These are phyloP conservation scores for Oscheius myriophilus DNA, from an alignment of 2,888 invertebrate genomes.

Conservation along the genomic window DNA sequence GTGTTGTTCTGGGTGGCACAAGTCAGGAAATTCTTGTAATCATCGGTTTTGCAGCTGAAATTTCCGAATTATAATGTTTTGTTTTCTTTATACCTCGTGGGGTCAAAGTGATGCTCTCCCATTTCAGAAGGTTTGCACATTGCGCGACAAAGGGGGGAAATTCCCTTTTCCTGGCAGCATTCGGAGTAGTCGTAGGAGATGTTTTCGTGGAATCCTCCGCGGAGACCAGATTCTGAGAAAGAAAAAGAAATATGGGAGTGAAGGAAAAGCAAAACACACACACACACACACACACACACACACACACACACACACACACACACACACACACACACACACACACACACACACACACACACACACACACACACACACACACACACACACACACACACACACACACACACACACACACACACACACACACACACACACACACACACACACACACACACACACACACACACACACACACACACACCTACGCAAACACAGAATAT, in stretches of 20 bases:
- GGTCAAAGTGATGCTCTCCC: conserved; percentile 66
- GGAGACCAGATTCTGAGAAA: conserved; percentile 64
- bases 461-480: too few relatives aligned
- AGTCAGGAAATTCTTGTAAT: conserved; percentile 67
- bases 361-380: too few relatives aligned
- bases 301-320: too few relatives aligned
- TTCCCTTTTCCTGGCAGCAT: conserved; percentile 84
- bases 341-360: too few relatives aligned
- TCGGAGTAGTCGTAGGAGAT: conserved; percentile 72
- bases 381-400: too few relatives aligned
- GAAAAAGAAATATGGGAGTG: too few relatives aligned
- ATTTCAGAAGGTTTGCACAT: conserved; percentile 77
- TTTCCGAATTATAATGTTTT: background rate
- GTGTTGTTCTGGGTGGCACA: conserved; percentile 68
- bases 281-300: too few relatives aligned
- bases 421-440: too few relatives aligned
- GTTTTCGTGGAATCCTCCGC: conserved; percentile 65
- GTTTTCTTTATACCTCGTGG: conserved; percentile 52
- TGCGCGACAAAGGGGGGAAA: conserved; percentile 82
- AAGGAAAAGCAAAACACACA: too few relatives aligned
- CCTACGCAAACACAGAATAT: background rate
- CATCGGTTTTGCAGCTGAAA: conserved; percentile 63
- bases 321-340: too few relatives aligned
- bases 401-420: too few relatives aligned
- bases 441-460: too few relatives aligned